phyloP scores from a whole-genome alignment of 2,113 vertebrate species.

The Sturnira hondurensis region DNA sequence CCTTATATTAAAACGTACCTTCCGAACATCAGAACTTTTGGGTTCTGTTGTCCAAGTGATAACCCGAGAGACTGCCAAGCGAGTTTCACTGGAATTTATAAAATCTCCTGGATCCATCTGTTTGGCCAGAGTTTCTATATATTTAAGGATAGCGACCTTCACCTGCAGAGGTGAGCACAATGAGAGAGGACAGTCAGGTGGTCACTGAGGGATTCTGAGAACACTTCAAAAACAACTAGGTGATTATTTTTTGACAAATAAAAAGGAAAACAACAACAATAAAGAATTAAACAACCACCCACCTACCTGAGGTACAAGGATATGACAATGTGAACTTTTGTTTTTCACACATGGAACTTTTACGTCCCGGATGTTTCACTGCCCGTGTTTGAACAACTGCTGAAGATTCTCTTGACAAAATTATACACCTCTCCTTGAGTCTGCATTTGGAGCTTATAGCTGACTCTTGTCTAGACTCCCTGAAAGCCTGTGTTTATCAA shows the following conservation, averaged over 20 bases:
- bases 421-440: background rate
- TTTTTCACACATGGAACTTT: background rate
- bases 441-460: background rate
- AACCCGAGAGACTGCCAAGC: conserved; percentile 94
- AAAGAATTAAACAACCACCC: background rate
- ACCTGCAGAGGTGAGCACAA: conserved; percentile 84
- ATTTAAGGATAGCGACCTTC: conserved; percentile 96
- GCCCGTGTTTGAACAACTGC: background rate
- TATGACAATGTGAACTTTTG: background rate
- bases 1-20: conserved; percentile 82
- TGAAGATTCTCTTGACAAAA: conserved; percentile 9
- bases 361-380: background rate
- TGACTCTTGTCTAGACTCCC: background rate
- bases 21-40: conserved; percentile 96
- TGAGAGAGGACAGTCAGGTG: conserved; percentile 19
- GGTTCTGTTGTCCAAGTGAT: conserved; percentile 99
- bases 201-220: background rate
- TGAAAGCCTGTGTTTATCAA: background rate
- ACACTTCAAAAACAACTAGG: background rate
- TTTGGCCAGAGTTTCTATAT: conserved; percentile 94
- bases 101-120: conserved; percentile 98
- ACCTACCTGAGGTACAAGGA: background rate
- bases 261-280: background rate
- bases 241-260: background rate
- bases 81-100: conserved; percentile 96